Base-by-base conservation (phyloP, 2,797 vertebrate genomes). In the Carapus acus region DNA sequence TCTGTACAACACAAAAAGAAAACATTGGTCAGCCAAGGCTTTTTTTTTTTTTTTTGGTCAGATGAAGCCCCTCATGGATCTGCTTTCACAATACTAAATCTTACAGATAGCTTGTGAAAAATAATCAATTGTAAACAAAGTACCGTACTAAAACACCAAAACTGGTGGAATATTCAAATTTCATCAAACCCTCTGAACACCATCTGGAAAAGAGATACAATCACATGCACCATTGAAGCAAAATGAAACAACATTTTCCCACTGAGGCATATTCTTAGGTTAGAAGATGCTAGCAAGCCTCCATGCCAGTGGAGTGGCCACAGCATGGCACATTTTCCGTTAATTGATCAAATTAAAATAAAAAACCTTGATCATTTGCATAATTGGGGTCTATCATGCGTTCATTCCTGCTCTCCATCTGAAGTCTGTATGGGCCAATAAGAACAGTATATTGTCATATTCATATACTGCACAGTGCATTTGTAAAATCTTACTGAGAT, bases 361-460 rank as follows among this genome's bases (percentile, higher is more conserved):
- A 57, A 36, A 34, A 33, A 50, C 14, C 13, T 16, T 17, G 29
- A 42, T 20, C 16, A 42, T 67, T 57, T 67, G 54, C 38, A 49
- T 58, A 39, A 45, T 47, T n/a, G 21, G 50, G 51, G 23, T 54
- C 47, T 5, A 24, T 40, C 33, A 17, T 8, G 49, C 22, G 69
- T 69, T 60, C 11, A 60, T 49, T 60, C 63, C 34, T 14, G 41
- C 34, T 60, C 53, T 43, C 58, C n/a, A 67, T 50, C 22, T 36
- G 56, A 60, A 49, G n/a, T 19, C 19, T 15, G 4, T 43, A 29
- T 33, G 45, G 23, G 6, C 56, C 40, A 36, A 41, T 31, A 27
- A 16, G 16, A 9, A 54, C 5, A 6, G 21, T 27, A 27, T 27
- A 27, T 4, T 27, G 24, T n/a, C 2, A 34, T 14, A 29, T 33